Evolutionary conservation across 2,888 invertebrate species (phyloP), one percentile per base, ranked within the genome.

Genomic region (Drosophila flavopinicola): DNA sequence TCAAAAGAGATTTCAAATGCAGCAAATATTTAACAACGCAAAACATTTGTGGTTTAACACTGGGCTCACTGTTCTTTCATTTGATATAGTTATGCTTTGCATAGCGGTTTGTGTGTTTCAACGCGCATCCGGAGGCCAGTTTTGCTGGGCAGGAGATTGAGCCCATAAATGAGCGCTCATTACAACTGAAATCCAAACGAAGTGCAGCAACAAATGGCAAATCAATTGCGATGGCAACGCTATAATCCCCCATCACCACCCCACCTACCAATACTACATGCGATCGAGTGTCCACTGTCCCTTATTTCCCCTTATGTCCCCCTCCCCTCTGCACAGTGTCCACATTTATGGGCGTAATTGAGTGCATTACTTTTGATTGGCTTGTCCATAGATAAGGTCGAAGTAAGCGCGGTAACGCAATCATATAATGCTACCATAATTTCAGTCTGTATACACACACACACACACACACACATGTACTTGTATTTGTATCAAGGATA

Each of bases 361-460:
- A 79, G 80, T 72, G 85, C 86, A 86, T 84, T 80, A 84, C 77
- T 74, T 56, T 66, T 77, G 80, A 79, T 79, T 79, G 82, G 59
- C 66, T 44, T 27, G 69, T 23, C 53, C 54, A 52, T 30, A 54
- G 61, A 73, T 71, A 68, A 61, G 61, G 49, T 30, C 37, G 47
- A 61, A 71, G 60, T 52, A 38, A 58, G 33, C 56, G 64, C 64
- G 42, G 49, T 35, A 38, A 42, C 35, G 51, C 72, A 75, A 75
- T 85, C 75, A 82, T 78, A 85, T 78, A 78, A 78, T 67, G 71
- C 51, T 57, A 37, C 56, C 75, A 66, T 79, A 49, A 68, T 48
- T 65, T 58, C 54, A 38, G 65, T 39, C 60, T 35, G 15, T 17
- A 27, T 51, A 41, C 49, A 54, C 17, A 45, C 32, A 37, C 54